These are phyloP conservation scores for Forbesichthys agassizii DNA, from an alignment of 2,113 vertebrate genomes.

Conservation along the genomic window DNA sequence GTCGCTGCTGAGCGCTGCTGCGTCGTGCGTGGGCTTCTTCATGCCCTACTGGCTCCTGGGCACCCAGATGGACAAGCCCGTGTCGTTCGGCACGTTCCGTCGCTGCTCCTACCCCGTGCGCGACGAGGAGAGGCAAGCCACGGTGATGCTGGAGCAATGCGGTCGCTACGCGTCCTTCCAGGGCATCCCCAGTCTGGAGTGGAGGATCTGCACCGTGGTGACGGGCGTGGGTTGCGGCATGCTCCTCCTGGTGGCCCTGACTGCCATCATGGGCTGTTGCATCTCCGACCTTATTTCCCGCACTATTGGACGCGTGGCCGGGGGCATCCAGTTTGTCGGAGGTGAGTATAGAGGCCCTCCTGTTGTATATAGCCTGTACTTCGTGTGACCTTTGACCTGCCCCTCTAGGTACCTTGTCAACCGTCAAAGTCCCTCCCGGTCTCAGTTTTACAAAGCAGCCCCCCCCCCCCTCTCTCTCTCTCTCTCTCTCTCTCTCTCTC, in stretches of 20 bases:
- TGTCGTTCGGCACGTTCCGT: constrained; percentile 95
- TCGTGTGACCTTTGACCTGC: not conserved
- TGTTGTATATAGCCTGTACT: not conserved
- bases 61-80: constrained; percentile 91
- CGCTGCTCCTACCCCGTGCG: constrained; percentile 94
- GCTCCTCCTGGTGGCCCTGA: constrained; percentile 93
- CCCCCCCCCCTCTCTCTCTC: not conserved
- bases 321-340: constrained; percentile 94
- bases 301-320: constrained; percentile 93
- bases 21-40: constrained; percentile 96
- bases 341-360: constrained; percentile 79
- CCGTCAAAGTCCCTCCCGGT: too few species aligned
- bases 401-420: not conserved
- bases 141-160: constrained; percentile 96
- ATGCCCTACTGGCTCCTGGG: constrained; percentile 99
- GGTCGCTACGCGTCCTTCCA: constrained; percentile 95
- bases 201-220: constrained; percentile 93
- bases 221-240: constrained; percentile 94
- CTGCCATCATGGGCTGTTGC: constrained; percentile 95
- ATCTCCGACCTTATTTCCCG: constrained; percentile 96
- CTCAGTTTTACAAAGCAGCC: not conserved
- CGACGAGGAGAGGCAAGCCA: constrained; percentile 88
- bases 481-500: not conserved
- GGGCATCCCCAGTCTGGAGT: constrained; percentile 91
- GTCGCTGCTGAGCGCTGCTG: constrained; percentile 87